phyloP scores from a whole-genome alignment of 2,113 vertebrate species.

The Stegostoma tigrinum region DNA sequence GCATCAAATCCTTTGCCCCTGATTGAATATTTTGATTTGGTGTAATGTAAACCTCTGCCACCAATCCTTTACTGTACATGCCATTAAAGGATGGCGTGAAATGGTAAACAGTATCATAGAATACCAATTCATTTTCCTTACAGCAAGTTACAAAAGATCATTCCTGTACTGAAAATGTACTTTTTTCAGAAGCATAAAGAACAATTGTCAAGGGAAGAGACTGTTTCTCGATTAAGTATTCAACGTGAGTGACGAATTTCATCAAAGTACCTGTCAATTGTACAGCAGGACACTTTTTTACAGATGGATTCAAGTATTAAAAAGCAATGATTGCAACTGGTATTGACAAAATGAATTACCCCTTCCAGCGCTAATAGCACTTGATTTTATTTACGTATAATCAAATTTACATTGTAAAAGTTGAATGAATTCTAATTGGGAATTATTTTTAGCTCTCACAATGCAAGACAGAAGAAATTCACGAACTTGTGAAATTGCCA shows the following conservation, averaged over 20 bases:
- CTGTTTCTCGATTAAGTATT: constrained; percentile 6
- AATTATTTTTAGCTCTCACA: constrained; percentile 60
- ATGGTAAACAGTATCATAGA: neutral
- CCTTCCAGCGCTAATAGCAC: constrained; percentile 48
- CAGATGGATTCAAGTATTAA: constrained; percentile 19
- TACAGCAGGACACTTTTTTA: neutral
- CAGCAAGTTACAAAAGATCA: neutral
- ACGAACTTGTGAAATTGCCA: neutral
- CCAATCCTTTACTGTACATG: neutral
- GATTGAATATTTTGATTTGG: too few species aligned
- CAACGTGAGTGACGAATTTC: neutral
- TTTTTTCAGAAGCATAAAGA: neutral
- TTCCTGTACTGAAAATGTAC: neutral
- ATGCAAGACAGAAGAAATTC: neutral
- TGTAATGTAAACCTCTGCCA: neutral
- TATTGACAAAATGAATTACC: constrained; percentile 56
- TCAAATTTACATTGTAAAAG: constrained; percentile 68
- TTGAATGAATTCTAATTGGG: constrained; percentile 70
- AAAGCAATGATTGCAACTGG: constrained; percentile 42
- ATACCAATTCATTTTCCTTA: neutral
- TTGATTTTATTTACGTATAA: constrained; percentile 62
- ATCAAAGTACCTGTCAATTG: constrained; percentile 3
- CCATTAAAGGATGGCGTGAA: too few species aligned
- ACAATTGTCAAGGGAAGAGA: neutral
- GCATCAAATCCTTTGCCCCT: neutral